These are phyloP conservation scores for Atherinosoma microstoma DNA, from an alignment of 2,797 vertebrate genomes.

Conservation along the genomic window DNA sequence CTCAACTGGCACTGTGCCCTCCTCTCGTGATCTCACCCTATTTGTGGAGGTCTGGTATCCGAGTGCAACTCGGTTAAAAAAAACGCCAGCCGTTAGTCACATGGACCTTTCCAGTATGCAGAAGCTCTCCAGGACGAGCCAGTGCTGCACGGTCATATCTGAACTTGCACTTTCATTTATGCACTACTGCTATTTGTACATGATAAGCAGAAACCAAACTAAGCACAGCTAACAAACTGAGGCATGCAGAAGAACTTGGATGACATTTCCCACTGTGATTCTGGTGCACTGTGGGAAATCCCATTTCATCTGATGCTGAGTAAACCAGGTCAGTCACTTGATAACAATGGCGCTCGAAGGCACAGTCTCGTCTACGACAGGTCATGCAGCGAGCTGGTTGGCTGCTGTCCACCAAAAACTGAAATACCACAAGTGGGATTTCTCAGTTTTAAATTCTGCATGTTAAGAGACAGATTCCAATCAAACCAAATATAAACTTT, in stretches of 20 bases:
- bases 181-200: conserved; percentile 54
- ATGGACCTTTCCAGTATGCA: conserved; percentile 21
- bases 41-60: conserved; percentile 64
- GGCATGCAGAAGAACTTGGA: conserved; percentile 11
- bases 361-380: conserved; percentile 43
- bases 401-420: conserved; percentile 34
- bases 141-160: conserved; percentile 38
- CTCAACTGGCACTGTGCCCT: conserved; percentile 65
- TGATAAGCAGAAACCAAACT: conserved; percentile 17
- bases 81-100: conserved; percentile 41
- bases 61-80: conserved; percentile 43
- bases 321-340: conserved; percentile 70
- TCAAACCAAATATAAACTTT: not conserved
- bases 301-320: conserved; percentile 58
- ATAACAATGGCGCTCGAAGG: conserved; percentile 51
- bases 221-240: conserved; percentile 22
- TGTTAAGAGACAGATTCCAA: not conserved
- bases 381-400: conserved; percentile 43
- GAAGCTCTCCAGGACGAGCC: conserved; percentile 14
- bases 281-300: conserved; percentile 56
- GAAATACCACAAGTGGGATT: conserved; percentile 19
- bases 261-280: conserved; percentile 52
- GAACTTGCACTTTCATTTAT: conserved; percentile 48
- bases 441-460: conserved; percentile 6
- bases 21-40: conserved; percentile 68